Conservation (phyloP, 2,113 vertebrate species). For the Carassius gibelio region DNA sequence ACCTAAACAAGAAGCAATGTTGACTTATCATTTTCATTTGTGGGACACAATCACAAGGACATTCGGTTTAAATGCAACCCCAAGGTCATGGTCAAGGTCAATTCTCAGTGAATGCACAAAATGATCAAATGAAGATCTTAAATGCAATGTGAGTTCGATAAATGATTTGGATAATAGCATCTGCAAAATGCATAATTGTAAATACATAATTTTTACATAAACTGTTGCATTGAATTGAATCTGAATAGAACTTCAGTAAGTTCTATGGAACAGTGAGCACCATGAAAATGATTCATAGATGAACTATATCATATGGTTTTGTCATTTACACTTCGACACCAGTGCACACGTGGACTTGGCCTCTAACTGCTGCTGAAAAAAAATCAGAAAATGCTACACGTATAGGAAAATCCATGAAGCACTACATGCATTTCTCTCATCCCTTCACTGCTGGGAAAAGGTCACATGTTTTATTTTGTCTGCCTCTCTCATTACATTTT, state of each 20-base stretch:
- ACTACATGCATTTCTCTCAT: constrained; percentile 11
- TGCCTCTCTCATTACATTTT: constrained; percentile 37
- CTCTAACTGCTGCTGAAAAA: background rate
- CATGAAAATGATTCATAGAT: background rate
- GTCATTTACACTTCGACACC: background rate
- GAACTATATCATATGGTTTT: constrained; percentile 3
- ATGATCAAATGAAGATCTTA: background rate
- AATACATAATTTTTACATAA: background rate
- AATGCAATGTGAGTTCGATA: background rate
- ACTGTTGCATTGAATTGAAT: background rate
- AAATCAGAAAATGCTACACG: background rate
- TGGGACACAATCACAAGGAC: too few species aligned
- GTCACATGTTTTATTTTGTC: constrained; percentile 38
- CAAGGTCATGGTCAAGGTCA: background rate
- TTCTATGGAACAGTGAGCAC: background rate
- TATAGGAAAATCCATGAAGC: constrained; percentile 20
- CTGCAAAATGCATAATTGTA: background rate
- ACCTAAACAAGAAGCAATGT: too few species aligned
- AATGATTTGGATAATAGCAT: background rate
- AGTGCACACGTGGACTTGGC: constrained; percentile 1
- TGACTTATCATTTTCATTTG: too few species aligned
- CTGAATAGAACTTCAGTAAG: background rate
- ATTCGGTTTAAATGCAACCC: background rate
- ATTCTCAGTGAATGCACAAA: background rate
- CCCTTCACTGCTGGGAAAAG: background rate